phyloP scores from a whole-genome alignment of 2,113 vertebrate genomes.

The Fukomys damarensis region DNA sequence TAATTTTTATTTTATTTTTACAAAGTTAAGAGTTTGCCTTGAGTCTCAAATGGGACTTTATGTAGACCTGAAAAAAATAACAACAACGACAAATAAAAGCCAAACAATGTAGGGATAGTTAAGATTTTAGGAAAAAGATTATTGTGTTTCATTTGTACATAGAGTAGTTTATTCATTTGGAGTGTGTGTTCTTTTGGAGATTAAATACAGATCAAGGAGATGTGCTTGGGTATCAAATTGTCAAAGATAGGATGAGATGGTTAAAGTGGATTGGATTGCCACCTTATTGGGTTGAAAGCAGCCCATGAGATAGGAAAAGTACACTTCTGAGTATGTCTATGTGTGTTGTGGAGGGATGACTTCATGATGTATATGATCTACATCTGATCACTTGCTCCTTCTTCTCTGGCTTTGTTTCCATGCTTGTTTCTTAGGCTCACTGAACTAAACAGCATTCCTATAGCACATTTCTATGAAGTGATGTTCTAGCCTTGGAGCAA shows the following conservation, averaged over 20 bases:
- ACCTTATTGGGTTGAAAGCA: neutral
- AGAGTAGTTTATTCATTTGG: too few species aligned
- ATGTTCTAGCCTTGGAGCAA: neutral
- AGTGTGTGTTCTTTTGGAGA: neutral
- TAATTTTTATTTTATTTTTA: neutral
- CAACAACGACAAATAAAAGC: too few species aligned
- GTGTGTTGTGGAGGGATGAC: neutral
- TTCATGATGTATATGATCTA: neutral
- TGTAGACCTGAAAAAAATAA: too few species aligned
- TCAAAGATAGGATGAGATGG: neutral
- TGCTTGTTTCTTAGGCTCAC: neutral
- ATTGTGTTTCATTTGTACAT: neutral
- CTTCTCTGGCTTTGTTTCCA: neutral
- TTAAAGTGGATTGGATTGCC: neutral
- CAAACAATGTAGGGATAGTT: neutral
- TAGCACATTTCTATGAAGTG: neutral
- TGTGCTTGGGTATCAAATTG: neutral
- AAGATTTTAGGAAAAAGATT: neutral
- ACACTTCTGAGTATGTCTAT: neutral
- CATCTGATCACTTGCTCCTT: too few species aligned
- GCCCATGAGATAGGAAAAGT: neutral
- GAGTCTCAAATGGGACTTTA: neutral
- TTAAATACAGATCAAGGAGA: neutral
- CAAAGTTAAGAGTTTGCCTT: neutral
- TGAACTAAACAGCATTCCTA: neutral